Conservation (phyloP, 2,888 invertebrate genomes). For the Amphipyra tragopoginis region DNA sequence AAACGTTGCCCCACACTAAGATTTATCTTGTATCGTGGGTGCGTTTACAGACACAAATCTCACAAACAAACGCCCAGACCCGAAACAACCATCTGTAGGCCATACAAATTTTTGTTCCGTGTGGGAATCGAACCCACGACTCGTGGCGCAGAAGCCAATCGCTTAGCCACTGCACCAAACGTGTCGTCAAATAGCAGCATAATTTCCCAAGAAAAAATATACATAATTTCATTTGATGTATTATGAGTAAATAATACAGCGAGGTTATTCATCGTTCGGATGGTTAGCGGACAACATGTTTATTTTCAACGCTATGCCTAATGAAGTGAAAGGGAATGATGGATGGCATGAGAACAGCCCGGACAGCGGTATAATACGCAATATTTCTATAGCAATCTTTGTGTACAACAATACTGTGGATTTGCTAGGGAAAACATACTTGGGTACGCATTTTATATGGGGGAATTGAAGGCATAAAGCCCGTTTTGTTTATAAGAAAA, state of each 20-base stretch:
- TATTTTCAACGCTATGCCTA: constrained; percentile 79
- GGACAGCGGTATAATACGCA: constrained; percentile 68
- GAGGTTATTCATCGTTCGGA: constrained; percentile 55
- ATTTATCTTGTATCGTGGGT: too few species aligned
- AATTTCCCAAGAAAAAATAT: constrained; percentile 24
- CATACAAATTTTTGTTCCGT: too few species aligned
- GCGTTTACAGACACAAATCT: too few species aligned
- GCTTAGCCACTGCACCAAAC: too few species aligned
- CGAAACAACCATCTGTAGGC: too few species aligned
- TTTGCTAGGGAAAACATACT: constrained; percentile 59
- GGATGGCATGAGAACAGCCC: constrained; percentile 75
- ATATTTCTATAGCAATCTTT: constrained; percentile 68
- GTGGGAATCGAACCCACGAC: too few species aligned
- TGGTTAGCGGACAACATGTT: constrained; percentile 75
- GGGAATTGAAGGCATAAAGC: not conserved
- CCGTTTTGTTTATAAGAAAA: not conserved
- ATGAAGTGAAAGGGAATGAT: constrained; percentile 87
- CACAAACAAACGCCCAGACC: too few species aligned
- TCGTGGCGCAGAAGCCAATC: too few species aligned
- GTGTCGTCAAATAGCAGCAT: constrained; percentile 3
- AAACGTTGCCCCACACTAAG: too few species aligned
- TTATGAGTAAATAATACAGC: constrained; percentile 54
- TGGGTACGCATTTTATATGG: constrained; percentile 5
- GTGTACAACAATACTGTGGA: constrained; percentile 58
- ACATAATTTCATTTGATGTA: constrained; percentile 35